Conservation (phyloP, 2,888 invertebrate species). For the Seira ritae region DNA sequence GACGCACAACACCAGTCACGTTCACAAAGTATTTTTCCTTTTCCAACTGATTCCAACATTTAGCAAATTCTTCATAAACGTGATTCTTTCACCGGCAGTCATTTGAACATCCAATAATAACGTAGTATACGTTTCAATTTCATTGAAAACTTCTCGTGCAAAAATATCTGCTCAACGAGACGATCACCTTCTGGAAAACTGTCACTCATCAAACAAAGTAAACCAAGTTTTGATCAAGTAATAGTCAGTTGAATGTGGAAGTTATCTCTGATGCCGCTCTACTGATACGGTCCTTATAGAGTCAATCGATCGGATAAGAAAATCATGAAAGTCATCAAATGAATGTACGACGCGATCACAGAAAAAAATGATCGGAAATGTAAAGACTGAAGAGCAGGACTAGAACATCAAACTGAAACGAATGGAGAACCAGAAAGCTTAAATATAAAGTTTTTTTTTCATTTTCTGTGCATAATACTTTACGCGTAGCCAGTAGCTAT, state of each 20-base stretch:
- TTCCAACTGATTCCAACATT: conserved; percentile 2
- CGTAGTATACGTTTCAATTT: too few relatives aligned
- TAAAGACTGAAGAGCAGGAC: neutral
- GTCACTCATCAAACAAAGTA: neutral
- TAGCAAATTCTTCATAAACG: neutral
- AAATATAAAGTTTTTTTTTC: neutral
- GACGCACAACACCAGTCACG: conserved; percentile 9
- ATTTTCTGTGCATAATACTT: too few relatives aligned
- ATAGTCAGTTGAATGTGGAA: neutral
- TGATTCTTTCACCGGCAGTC: too few relatives aligned
- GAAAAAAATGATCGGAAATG: neutral
- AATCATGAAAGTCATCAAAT: neutral
- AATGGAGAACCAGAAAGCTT: too few relatives aligned
- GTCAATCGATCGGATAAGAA: neutral
- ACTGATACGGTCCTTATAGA: neutral
- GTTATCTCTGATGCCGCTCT: neutral
- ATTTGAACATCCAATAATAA: too few relatives aligned
- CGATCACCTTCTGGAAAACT: neutral
- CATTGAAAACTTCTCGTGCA: neutral
- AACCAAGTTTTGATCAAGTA: neutral
- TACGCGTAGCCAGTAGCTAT: neutral
- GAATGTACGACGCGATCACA: neutral
- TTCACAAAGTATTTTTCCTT: conserved; percentile 33
- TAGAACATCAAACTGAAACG: too few relatives aligned
- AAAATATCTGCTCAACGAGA: neutral